Conservation (phyloP, 1,140 invertebrate genomes). For the Chlorops oryzae region DNA sequence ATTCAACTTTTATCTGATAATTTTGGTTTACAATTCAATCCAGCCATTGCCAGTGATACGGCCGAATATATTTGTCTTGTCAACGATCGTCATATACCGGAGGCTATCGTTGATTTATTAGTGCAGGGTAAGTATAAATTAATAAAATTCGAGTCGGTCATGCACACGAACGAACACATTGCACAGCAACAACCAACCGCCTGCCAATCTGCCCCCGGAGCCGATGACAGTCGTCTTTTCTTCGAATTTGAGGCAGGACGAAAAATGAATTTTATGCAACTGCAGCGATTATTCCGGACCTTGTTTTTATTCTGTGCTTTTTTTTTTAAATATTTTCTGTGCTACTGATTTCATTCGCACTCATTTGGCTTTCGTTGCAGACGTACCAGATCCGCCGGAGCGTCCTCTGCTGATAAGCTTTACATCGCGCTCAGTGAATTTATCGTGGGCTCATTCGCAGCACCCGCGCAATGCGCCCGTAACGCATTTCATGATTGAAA, state of each 20-base stretch:
- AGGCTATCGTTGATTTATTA: slow-evolving; percentile 57
- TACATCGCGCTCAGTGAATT: slow-evolving; percentile 65
- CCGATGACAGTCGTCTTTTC: no score
- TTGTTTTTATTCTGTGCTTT: no score
- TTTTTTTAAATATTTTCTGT: no score
- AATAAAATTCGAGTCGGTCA: no score
- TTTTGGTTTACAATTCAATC: slow-evolving; percentile 59
- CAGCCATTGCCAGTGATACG: slow-evolving; percentile 57
- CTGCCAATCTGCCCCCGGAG: no score
- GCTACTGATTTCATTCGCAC: no score
- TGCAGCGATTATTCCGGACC: no score
- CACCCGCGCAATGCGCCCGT: slow-evolving; percentile 65
- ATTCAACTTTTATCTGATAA: slow-evolving; percentile 56
- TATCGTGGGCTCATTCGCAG: slow-evolving; percentile 68
- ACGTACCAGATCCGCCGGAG: slow-evolving; percentile 66
- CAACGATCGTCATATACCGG: slow-evolving; percentile 59
- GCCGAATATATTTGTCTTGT: slow-evolving; percentile 63
- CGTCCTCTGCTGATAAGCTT: slow-evolving; percentile 65
- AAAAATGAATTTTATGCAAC: no score
- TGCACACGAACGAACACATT: no score
- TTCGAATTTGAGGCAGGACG: no score
- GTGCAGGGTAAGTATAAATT: slow-evolving; percentile 56
- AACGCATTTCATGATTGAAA: slow-evolving; percentile 66
- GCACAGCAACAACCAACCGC: no score
- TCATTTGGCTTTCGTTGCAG: slow-evolving; percentile 52